Evolutionary conservation across 2,888 invertebrate species (phyloP), one percentile per base, ranked within the genome.

Genomic region (Drosophila koepferae): DNA sequence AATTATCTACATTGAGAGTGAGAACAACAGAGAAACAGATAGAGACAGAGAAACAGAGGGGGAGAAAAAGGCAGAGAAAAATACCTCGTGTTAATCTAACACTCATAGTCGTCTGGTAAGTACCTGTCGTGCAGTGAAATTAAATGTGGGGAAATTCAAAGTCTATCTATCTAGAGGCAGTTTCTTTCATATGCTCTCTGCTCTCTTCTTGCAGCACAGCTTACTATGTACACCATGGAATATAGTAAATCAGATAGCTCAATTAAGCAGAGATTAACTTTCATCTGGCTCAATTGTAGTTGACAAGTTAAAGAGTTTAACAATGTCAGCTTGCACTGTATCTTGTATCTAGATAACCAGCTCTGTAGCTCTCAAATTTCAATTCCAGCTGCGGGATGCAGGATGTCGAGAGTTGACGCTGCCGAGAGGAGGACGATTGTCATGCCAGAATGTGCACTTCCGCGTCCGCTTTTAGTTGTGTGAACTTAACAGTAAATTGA

Each of bases 391-490:
- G 65, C 66, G 59, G 61, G 60, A 75, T 76, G 63, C 61, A 54
- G 61, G 34, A 64, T 70, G 72, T 65, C 46, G 61, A 63, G 74
- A 63, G 66, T 49, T 63, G 69, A 48, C 55, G 60, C 61, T 51
- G 49, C 31, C 18, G 49, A 51, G 34, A n/a, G 51, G 51, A 64
- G 77, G 81, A 81, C 87, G 84, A 87, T 91, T 91, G 90, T 89
- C 85, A 81, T 80, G 90, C 81, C 85, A 90, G 84, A 77, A 86
- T 86, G 92, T 83, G 85, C 85, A 87, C 83, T 86, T 90, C 86
- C 92, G 87, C 77, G 89, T 90, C 75, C 83, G 86, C 76, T 91
- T 51, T 51, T 78, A 77, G 81, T 78, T 72, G 77, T 84, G 74
- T 80, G 87, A 89, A 82, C 78, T 89, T 87, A 74, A 79, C 84